Percentiles rank a stretch among this genome's conserved stretches.
phyloP scores from a whole-genome alignment of 2,113 vertebrate genomes.

The Psilopogon haemacephalus region DNA sequence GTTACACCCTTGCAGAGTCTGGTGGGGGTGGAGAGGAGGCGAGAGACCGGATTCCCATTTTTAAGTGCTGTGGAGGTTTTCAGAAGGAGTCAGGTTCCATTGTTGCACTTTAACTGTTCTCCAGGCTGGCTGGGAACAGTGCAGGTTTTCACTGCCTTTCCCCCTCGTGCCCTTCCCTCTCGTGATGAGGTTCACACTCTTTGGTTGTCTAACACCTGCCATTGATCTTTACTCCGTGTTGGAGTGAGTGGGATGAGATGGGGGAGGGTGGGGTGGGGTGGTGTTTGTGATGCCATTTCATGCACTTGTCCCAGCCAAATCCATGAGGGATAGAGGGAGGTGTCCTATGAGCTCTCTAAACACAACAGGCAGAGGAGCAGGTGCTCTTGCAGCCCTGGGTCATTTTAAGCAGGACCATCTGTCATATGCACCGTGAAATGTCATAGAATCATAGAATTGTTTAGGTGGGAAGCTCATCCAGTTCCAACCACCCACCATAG shows the following conservation, averaged over 20 bases:
- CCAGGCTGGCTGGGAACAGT: not conserved
- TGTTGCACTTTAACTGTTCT: not conserved
- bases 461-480: too few relatives aligned
- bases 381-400: not conserved
- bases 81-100: conserved; percentile 25
- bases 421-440: not conserved
- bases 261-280: too few relatives aligned
- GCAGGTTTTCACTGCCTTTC: not conserved
- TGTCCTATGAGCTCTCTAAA: not conserved
- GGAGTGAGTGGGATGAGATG: not conserved
- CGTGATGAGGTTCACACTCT: not conserved
- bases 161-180: not conserved
- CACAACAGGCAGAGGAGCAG: not conserved
- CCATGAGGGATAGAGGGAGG: not conserved
- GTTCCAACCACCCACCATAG: too few relatives aligned
- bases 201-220: not conserved
- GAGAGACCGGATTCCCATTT: conserved; percentile 31
- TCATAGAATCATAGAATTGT: too few relatives aligned
- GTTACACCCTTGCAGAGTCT: not conserved
- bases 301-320: not conserved
- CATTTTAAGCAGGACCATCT: not conserved
- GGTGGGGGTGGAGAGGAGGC: not conserved
- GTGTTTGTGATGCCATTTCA: not conserved
- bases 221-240: not conserved
- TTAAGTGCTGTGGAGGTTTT: conserved; percentile 35